Conservation (phyloP, 2,797 vertebrate genomes). For the Leptatherina wallacei region DNA sequence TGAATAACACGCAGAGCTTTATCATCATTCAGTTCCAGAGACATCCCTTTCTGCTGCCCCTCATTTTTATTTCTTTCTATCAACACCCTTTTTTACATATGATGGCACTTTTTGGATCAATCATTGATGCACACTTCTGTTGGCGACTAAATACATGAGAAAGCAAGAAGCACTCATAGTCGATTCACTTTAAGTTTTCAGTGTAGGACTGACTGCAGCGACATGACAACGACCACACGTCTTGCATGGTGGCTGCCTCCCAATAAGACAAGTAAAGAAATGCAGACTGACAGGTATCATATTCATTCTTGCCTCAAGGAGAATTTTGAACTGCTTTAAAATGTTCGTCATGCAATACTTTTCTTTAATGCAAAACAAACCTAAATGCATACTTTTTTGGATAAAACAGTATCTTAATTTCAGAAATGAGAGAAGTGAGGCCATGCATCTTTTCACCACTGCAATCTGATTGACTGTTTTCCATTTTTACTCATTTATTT, state of each 20-base stretch:
- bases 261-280: conserved; percentile 44
- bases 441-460: neutral
- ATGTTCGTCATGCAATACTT: neutral
- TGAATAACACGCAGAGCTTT: conserved; percentile 50
- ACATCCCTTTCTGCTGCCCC: conserved; percentile 44
- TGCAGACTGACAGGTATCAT: conserved; percentile 47
- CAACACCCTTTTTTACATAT: neutral
- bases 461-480: neutral
- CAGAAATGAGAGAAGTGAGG: neutral
- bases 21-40: conserved; percentile 50
- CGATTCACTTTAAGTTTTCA: conserved; percentile 26
- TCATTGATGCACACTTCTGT: conserved; percentile 30
- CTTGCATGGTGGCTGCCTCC: conserved; percentile 20
- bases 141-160: conserved; percentile 9
- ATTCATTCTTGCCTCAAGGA: conserved; percentile 40
- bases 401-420: neutral
- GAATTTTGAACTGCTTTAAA: neutral
- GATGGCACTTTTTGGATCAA: conserved; percentile 32
- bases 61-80: conserved; percentile 48
- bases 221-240: conserved; percentile 49
- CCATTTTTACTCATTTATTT: neutral
- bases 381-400: neutral
- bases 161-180: conserved; percentile 37
- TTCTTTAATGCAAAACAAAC: neutral
- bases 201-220: conserved; percentile 46